These are phyloP conservation scores for Aurelia aurita DNA, from an alignment of 30 jellyfish, hydroid and myxozoan genomes.

Conservation along the genomic window DNA sequence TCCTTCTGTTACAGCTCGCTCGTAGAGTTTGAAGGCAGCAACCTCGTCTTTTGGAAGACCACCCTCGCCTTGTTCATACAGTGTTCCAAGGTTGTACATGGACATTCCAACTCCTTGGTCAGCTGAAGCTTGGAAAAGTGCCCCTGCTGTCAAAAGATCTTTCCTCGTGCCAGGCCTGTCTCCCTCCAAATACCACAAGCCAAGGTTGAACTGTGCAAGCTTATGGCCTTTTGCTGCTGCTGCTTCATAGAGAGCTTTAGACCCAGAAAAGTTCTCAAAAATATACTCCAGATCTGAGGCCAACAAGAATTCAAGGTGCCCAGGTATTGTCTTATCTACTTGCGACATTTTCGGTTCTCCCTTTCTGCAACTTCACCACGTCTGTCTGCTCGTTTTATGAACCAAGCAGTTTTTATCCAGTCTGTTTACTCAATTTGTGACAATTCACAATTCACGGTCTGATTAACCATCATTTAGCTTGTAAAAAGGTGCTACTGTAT, in stretches of 20 bases:
- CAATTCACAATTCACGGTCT: too few species aligned
- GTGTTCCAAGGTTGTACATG: conserved; percentile 20
- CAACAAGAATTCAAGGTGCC: conserved; percentile 17
- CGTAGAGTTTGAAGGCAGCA: conserved; percentile 25
- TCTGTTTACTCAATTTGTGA: too few species aligned
- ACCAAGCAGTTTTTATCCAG: too few species aligned
- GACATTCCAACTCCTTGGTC: conserved; percentile 40
- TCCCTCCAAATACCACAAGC: conserved; percentile 44
- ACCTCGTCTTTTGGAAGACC: conserved; percentile 20
- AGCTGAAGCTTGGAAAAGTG: conserved; percentile 28
- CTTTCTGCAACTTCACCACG: background rate
- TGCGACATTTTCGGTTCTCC: background rate
- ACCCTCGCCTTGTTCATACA: conserved; percentile 40
- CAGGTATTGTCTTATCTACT: background rate
- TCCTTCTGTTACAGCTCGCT: conserved; percentile 27
- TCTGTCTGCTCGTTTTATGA: too few species aligned
- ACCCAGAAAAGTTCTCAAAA: background rate
- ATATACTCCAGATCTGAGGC: conserved; percentile 39
- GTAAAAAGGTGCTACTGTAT: too few species aligned
- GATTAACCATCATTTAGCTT: too few species aligned
- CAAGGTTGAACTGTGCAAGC: conserved; percentile 43
- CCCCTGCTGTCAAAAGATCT: conserved; percentile 26
- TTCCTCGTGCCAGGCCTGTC: conserved; percentile 52
- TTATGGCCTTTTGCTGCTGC: conserved; percentile 12
- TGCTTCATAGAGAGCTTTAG: conserved; percentile 4